phyloP scores from a whole-genome alignment of 2,888 invertebrate genomes.

The Trichopria drosophilae region DNA sequence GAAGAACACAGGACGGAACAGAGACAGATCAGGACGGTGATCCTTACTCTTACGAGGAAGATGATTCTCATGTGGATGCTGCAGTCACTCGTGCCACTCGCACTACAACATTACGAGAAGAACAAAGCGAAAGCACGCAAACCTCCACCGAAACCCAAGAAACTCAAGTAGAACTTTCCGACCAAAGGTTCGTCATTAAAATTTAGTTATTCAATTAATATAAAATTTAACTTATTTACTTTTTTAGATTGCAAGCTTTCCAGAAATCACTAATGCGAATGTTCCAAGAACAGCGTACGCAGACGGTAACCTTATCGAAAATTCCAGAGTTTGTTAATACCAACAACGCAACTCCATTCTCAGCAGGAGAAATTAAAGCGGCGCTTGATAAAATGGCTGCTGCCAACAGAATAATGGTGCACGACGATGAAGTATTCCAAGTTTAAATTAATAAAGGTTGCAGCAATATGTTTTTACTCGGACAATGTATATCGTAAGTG shows the following conservation, averaged over 20 bases:
- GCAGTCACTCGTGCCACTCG: slow-evolving; percentile 40
- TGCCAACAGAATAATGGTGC: slow-evolving; percentile 90
- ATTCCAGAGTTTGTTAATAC: slow-evolving; percentile 70
- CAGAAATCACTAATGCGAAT: slow-evolving; percentile 73
- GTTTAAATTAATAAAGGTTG: no score
- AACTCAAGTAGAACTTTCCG: slow-evolving; percentile 51
- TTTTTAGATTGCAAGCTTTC: slow-evolving; percentile 67
- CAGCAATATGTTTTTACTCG: no score
- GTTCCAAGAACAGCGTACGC: slow-evolving; percentile 77
- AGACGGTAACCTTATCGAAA: slow-evolving; percentile 70
- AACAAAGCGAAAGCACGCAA: slow-evolving; percentile 7
- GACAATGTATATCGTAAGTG: no score
- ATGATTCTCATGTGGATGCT: slow-evolving; percentile 51
- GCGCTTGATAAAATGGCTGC: slow-evolving; percentile 83
- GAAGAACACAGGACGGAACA: slow-evolving; percentile 58
- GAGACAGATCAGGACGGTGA: slow-evolving; percentile 56
- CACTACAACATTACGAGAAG: slow-evolving; percentile 30
- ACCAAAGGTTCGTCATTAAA: slow-evolving; percentile 47
- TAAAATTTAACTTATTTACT: slow-evolving; percentile 14
- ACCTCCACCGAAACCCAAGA: slow-evolving; percentile 21
- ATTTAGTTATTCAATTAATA: slow-evolving; percentile 3
- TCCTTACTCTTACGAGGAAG: slow-evolving; percentile 58
- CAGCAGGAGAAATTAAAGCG: slow-evolving; percentile 71
- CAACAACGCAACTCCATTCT: slow-evolving; percentile 66
- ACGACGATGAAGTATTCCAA: slow-evolving; percentile 80